Percentiles rank a stretch among this genome's conserved stretches.
Conservation (phyloP, 2,113 vertebrate genomes). For the Cynopterus brachyotis region DNA sequence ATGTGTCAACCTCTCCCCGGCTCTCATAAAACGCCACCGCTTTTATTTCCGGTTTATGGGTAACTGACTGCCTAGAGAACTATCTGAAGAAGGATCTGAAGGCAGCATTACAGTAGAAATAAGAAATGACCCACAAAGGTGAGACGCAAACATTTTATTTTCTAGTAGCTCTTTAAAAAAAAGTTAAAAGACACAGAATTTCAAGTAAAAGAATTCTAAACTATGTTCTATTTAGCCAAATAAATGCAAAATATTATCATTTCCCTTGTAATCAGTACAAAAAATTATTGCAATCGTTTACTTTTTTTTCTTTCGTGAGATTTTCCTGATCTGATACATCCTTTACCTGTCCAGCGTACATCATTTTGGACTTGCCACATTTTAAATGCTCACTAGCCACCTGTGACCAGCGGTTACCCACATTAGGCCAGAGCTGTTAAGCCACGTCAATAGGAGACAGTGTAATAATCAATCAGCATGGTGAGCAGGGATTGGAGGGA, state of each 20-base stretch:
- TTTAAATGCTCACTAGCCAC: neutral
- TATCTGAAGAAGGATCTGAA: neutral
- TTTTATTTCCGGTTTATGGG: neutral
- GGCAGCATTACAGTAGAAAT: neutral
- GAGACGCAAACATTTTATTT: neutral
- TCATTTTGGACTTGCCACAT: neutral
- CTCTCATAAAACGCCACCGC: neutral
- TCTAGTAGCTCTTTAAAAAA: neutral
- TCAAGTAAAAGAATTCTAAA: slow-evolving; percentile 19
- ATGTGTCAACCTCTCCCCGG: neutral
- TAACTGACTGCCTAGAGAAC: neutral
- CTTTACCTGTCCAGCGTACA: neutral
- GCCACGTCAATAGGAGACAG: neutral
- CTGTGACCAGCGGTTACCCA: neutral
- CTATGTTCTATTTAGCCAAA: neutral
- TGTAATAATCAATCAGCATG: neutral
- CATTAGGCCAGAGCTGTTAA: neutral
- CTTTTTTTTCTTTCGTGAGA: neutral
- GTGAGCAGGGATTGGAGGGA: neutral
- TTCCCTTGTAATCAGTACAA: neutral
- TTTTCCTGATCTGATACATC: neutral
- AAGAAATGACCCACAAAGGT: neutral
- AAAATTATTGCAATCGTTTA: neutral
- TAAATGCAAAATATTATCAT: neutral
- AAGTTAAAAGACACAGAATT: neutral